Base-by-base conservation (phyloP, 2,113 vertebrate genomes). In the Mormyrus lacerda region DNA sequence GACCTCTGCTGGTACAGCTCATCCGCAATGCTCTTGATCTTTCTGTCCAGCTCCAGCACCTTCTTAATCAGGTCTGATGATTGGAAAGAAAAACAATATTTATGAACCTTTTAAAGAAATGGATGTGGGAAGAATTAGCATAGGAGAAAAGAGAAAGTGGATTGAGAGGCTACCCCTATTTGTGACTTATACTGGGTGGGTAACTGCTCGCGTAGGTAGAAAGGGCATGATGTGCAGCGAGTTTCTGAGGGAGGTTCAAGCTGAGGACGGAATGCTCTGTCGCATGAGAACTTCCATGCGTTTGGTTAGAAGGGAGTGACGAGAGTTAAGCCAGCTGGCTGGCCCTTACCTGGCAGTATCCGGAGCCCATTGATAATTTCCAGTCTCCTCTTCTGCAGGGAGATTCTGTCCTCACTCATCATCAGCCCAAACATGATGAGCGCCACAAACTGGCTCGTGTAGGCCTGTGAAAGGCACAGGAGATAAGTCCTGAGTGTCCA, bases 381-480 rank as follows among this genome's bases (percentile, higher is more conserved):
- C 90, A 93, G 93, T 91, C 98, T 96, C 92, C 98, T 97, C 69
- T 93, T 93, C 94, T 98, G 97, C 82, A 97, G 93, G 50, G 98
- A 99, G 92, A 99, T 95, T 88, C 97, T 96, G 94, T 99, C 98
- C 95, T 99, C 97, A 15, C 97, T 98, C 96, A 99, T 97, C 97
- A 99, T 97, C 92, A 99, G 93, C 48, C 96, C 96, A 87, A 99
- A 99, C 97, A 99, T 97, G 92, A 97, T 94, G 90, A 99, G 96
- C 79, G 97, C 96, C 92, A 99, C 96, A 47, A 99, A 98, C 89
- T 99, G 98, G 92, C 98, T 99, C 90, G 98, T 99, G 39, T 99
- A 99, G 88, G 98, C 98, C 98, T 99, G 94, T 9, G 91, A 90
- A 91, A 91, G 89, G 91, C 39, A 92, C 88, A 93, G 42, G 89